Evolutionary conservation across 2,888 invertebrate species (phyloP).

Genomic region (Aporophyla nigra): DNA sequence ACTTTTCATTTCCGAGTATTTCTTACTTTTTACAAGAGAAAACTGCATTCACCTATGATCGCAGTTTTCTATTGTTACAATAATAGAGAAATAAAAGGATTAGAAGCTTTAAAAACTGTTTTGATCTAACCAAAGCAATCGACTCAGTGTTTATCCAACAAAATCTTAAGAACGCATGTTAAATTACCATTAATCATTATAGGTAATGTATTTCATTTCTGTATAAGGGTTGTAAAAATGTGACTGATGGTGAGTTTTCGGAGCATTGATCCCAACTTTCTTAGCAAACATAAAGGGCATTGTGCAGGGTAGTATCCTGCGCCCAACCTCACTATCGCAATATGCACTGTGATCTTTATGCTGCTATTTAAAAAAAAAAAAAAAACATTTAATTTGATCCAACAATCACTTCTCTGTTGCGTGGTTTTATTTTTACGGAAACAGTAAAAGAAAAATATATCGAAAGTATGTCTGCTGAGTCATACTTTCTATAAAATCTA

Average conservation of each 20-base stretch:
- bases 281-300: neutral
- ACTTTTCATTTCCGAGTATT: too few species aligned
- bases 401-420: neutral
- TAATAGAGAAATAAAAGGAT: neutral
- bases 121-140: neutral
- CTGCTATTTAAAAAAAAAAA: neutral
- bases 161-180: neutral
- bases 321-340: neutral
- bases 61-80: neutral
- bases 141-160: neutral
- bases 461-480: neutral
- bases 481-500: neutral
- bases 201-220: neutral
- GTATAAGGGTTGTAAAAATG: too few species aligned
- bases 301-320: slow-evolving; percentile 15
- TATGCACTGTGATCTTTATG: too few species aligned
- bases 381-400: neutral
- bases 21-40: neutral
- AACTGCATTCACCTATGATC: neutral
- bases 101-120: neutral
- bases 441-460: neutral
- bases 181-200: neutral
- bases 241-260: neutral
- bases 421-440: neutral
- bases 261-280: too few species aligned